Conservation (phyloP, 2,797 vertebrate species). For the Calcarius lapponicus region DNA sequence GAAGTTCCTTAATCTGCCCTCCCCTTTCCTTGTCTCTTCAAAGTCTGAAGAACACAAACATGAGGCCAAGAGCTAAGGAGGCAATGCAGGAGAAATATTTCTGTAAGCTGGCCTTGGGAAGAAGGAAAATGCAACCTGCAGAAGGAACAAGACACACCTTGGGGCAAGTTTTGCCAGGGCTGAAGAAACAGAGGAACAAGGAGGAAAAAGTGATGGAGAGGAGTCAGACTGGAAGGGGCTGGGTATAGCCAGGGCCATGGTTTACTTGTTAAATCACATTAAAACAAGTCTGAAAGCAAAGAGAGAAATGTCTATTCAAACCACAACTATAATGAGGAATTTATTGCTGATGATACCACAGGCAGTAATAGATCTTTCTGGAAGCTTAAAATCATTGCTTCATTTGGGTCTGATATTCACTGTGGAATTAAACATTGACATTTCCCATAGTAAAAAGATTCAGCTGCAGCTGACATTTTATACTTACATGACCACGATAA, state of each 20-base stretch:
- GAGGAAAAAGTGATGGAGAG: not conserved
- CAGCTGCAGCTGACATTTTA: not conserved
- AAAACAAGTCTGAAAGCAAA: not conserved
- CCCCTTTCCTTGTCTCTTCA: fast-evolving
- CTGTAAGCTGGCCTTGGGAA: not conserved
- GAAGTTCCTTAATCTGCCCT: not conserved
- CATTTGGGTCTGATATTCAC: not conserved
- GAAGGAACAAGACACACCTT: not conserved
- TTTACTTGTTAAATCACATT: not conserved
- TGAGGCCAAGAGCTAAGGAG: not conserved
- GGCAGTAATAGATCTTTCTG: not conserved
- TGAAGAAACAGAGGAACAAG: not conserved
- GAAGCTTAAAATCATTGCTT: not conserved
- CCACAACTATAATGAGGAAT: not conserved
- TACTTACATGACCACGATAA: not conserved
- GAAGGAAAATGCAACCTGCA: not conserved
- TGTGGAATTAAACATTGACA: not conserved
- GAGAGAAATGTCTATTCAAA: not conserved
- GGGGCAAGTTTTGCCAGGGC: not conserved
- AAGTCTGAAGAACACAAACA: not conserved
- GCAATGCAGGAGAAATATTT: not conserved
- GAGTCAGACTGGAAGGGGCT: not conserved
- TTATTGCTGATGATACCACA: conserved; percentile 13
- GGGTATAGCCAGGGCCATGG: not conserved
- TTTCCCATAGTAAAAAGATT: not conserved